Evolutionary conservation across 2,113 vertebrate species (phyloP), one percentile per base, ranked within the genome.

Genomic region (Leiothrix lutea): DNA sequence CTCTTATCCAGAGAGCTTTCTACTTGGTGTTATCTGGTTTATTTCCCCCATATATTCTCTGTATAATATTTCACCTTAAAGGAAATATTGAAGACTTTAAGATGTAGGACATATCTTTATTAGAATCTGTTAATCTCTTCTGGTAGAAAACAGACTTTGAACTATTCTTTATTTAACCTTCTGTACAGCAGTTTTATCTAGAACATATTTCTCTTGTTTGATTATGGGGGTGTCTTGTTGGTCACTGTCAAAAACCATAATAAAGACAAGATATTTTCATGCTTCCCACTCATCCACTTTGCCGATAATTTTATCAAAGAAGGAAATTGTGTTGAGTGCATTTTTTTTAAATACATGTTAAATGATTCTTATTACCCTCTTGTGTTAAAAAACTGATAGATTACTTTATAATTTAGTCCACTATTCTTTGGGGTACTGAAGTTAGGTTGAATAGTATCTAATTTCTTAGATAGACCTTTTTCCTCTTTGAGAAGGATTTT

Each of bases 331-430:
- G 53, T 70, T 86, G 11, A 80, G 22, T 1, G 13, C 5, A 22
- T 36, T 74, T 80, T 86, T 88, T 66, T 53, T 12, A 57, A 73
- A 70, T 35, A 26, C 29, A 29, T n/a, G 23, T 66, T 85, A 62
- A 77, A 80, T 78, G 2, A 11, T 67, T 81, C 35, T 80, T 60
- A 69, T 77, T 77, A 53, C 25, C 14, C 8, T 73, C 50, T 70
- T 47, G 11, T 62, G 25, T 57, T 91, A 65, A 80, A 0, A 4
- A 86, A 69, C 4, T 3, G 10, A 80, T 58, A 35, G 28, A 38
- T 70, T 86, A 47, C 45, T 88, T 69, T 23, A 16, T 73, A 77
- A 80, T 86, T 80, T 83, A 61, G 86, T 88, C 42, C 38, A 57
- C 6, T 29, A 2, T 54, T 2, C 11, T 80, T 86, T 54, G 29